phyloP scores from a whole-genome alignment of 2,888 invertebrate genomes.

The Agrochola lota region DNA sequence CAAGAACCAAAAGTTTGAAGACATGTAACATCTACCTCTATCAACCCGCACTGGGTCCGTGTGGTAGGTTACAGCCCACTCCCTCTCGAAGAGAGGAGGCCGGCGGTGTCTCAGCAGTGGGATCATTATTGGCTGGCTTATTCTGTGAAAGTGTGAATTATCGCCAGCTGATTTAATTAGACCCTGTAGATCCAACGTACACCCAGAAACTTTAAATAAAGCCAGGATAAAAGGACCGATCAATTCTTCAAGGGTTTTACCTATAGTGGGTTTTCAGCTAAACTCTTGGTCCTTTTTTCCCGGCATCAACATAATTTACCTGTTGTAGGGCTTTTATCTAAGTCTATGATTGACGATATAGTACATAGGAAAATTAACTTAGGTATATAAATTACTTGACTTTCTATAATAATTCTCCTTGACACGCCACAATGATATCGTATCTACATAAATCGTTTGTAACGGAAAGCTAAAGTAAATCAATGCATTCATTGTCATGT shows the following conservation, averaged over 20 bases:
- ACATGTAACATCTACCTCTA: no score
- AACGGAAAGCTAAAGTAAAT: slow-evolving; percentile 37
- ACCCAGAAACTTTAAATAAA: not conserved
- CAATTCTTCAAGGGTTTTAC: not conserved
- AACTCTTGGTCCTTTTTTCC: not conserved
- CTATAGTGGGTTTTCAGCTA: not conserved
- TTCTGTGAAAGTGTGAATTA: no score
- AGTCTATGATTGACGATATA: no score
- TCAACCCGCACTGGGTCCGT: no score
- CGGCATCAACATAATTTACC: no score
- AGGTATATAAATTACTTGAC: not conserved
- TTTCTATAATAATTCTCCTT: not conserved
- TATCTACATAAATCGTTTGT: not conserved
- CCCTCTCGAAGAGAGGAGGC: no score
- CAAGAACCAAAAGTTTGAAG: no score
- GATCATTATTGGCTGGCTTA: no score
- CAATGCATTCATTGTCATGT: slow-evolving; percentile 50
- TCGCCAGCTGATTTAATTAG: no score
- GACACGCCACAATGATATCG: not conserved
- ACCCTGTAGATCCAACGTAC: not conserved
- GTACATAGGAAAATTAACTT: not conserved
- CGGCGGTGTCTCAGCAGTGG: no score
- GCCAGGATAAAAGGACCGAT: not conserved
- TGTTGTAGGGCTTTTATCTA: no score
- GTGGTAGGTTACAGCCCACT: no score